These are phyloP conservation scores for Drosophila longiperda DNA, from an alignment of 2,888 invertebrate genomes.

Conservation along the genomic window DNA sequence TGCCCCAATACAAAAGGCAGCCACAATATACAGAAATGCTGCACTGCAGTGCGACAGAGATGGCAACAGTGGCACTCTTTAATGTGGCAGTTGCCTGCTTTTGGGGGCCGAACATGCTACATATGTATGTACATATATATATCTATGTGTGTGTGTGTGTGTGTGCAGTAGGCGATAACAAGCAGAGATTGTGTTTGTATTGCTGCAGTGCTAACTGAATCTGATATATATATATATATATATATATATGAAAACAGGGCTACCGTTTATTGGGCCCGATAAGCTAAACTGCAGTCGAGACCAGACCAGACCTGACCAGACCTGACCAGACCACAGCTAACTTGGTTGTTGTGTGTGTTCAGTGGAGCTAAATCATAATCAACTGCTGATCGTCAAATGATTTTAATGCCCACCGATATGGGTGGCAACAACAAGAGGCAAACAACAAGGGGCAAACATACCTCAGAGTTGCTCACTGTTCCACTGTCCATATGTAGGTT, in stretches of 20 bases:
- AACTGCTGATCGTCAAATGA: constrained; percentile 48
- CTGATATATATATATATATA: neutral
- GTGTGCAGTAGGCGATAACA: constrained; percentile 48
- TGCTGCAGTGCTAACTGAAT: constrained; percentile 35
- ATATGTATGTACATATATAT: neutral
- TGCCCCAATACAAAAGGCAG: constrained; percentile 1
- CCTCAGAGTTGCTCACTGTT: constrained; percentile 12
- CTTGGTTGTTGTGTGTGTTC: constrained; percentile 8
- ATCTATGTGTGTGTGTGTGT: constrained; percentile 4
- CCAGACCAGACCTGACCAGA: neutral
- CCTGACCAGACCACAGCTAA: neutral
- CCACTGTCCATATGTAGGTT: constrained; percentile 41
- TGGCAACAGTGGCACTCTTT: constrained; percentile 19
- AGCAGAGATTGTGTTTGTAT: constrained; percentile 52
- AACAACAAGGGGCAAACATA: constrained; percentile 35
- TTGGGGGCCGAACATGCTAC: constrained; percentile 46
- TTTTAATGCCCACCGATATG: constrained; percentile 44
- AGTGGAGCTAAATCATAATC: constrained; percentile 54
- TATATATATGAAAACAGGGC: constrained; percentile 34
- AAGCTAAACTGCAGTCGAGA: constrained; percentile 37
- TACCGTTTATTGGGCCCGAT: constrained; percentile 51
- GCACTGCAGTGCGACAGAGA: constrained; percentile 33
- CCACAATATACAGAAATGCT: neutral
- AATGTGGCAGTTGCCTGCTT: constrained; percentile 54
- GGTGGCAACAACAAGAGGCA: constrained; percentile 30